A percentile compares a stretch with the other conserved stretches of the same genome.
Evolutionary conservation across 1,140 invertebrate genomes (phyloP).

Genomic region (Lamellibrachia luymesi): DNA sequence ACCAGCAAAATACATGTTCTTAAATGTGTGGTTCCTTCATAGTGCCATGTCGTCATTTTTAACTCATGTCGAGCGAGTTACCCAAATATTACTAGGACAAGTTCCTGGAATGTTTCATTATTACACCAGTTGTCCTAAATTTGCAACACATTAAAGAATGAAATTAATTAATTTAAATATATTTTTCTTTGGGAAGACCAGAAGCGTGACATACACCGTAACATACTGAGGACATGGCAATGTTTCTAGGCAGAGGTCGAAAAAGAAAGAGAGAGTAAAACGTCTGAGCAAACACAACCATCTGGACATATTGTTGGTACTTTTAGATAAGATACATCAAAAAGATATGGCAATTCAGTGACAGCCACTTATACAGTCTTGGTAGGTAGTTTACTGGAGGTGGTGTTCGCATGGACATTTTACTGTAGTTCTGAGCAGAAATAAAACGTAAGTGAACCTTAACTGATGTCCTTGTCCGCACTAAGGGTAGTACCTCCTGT

Average conservation of each 20-base stretch:
- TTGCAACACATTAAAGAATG: not conserved
- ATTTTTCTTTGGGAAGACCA: not conserved
- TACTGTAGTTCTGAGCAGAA: not conserved
- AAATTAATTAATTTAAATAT: not conserved
- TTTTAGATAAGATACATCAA: not conserved
- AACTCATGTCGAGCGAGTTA: no score
- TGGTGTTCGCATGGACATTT: not conserved
- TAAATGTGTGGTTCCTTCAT: no score
- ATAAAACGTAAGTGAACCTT: not conserved
- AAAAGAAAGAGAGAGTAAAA: not conserved
- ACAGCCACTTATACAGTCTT: not conserved
- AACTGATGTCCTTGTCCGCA: not conserved
- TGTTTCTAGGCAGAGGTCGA: not conserved
- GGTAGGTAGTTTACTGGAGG: not conserved
- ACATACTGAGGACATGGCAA: not conserved
- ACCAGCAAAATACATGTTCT: no score
- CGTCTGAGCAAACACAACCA: not conserved
- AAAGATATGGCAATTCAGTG: not conserved
- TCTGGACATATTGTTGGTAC: no score
- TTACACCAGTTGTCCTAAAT: not conserved
- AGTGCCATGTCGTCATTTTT: no score
- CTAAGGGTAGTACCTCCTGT: conserved; percentile 3
- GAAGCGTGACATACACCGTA: not conserved
- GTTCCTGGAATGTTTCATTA: no score
- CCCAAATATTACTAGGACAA: no score